A percentile compares a stretch with the other conserved stretches of the same genome.
Conservation (phyloP, 2,797 vertebrate species). For the Anguilla megastoma region DNA sequence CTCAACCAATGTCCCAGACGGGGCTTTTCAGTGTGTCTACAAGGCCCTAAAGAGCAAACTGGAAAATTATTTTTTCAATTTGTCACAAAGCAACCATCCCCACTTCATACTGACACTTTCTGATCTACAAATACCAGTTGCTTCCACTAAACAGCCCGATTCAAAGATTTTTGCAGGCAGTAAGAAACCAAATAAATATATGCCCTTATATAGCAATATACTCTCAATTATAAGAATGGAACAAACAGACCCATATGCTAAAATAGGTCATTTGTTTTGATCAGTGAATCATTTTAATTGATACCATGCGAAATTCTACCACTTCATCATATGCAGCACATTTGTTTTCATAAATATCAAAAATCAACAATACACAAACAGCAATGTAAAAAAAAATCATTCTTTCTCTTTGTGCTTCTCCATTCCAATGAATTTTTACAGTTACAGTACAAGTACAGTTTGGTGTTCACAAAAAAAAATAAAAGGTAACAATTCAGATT, state of each 20-base stretch:
- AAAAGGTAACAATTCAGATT: not conserved
- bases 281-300: not conserved
- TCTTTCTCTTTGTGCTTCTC: not conserved
- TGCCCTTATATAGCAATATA: not conserved
- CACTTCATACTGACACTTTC: conserved; percentile 20
- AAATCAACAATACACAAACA: not conserved
- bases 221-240: not conserved
- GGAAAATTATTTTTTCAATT: not conserved
- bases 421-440: not conserved
- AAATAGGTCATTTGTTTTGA: not conserved
- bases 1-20: not conserved
- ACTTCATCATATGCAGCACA: not conserved
- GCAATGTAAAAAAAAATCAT: not conserved
- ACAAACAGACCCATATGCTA: not conserved
- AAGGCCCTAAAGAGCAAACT: not conserved
- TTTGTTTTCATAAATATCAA: not conserved
- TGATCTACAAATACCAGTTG: not conserved
- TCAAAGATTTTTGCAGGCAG: not conserved
- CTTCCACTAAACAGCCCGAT: not conserved
- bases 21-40: not conserved
- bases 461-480: not conserved
- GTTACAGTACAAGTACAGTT: not conserved
- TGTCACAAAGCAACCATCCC: conserved; percentile 9
- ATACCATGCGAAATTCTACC: not conserved
- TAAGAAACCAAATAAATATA: not conserved